phyloP scores from a whole-genome alignment of 2,113 vertebrate species.

The Acrocephalus kingi region DNA sequence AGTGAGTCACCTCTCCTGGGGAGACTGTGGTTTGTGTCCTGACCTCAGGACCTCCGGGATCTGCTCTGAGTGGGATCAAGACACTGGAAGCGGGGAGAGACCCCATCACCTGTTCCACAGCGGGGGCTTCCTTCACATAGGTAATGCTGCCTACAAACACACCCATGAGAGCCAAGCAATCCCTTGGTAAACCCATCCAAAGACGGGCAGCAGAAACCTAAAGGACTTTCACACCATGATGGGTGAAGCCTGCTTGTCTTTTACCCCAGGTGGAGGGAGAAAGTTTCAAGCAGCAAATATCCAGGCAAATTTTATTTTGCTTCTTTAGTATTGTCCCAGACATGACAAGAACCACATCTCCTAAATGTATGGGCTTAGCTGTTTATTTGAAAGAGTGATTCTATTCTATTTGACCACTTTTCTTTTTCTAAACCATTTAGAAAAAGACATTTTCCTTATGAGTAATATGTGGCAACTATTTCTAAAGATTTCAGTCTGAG shows the following conservation, averaged over 20 bases:
- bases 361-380: not conserved
- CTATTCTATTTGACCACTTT: not conserved
- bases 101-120: not conserved
- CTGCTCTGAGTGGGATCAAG: not conserved
- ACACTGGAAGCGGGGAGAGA: rapidly evolving
- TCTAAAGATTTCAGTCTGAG: not conserved
- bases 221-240: not conserved
- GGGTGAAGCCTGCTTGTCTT: not conserved
- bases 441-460: not conserved
- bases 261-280: not conserved
- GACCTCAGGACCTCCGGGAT: not conserved
- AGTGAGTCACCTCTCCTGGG: not conserved
- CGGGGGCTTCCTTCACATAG: not conserved
- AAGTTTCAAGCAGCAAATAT: not conserved
- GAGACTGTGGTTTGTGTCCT: not conserved
- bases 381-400: not conserved
- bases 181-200: not conserved
- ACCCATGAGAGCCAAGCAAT: not conserved
- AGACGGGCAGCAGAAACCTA: not conserved
- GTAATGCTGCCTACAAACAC: not conserved
- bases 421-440: not conserved
- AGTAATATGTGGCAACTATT: not conserved
- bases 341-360: not conserved
- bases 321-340: not conserved
- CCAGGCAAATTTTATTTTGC: not conserved